Percentiles rank a stretch among this genome's conserved stretches.
Evolutionary conservation across 2,888 invertebrate species (phyloP).

Genomic region (Glyphotaelius pellucidus): DNA sequence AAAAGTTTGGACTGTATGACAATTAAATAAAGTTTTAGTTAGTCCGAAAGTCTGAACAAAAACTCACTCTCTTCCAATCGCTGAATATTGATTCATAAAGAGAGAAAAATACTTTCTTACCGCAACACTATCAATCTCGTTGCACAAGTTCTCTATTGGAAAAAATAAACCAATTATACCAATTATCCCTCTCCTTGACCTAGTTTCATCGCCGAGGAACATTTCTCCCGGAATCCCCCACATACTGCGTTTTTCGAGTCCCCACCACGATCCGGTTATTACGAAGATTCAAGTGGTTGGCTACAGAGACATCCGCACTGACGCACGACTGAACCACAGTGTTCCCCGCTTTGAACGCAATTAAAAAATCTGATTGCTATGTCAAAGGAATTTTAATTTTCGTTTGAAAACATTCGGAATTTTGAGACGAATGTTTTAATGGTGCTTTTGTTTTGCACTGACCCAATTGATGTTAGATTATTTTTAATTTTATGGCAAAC

Average conservation of each 20-base stretch:
- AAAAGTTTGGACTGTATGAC: too few relatives aligned
- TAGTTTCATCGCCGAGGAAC: neutral
- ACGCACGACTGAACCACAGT: neutral
- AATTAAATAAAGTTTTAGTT: too few relatives aligned
- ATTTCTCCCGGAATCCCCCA: neutral
- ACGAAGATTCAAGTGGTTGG: neutral
- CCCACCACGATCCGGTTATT: neutral
- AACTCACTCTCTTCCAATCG: neutral
- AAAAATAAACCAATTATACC: neutral
- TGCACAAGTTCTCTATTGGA: neutral
- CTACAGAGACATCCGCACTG: neutral
- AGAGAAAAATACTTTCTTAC: neutral
- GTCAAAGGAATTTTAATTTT: neutral
- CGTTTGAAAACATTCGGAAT: neutral
- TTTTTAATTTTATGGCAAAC: too few relatives aligned
- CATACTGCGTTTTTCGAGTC: neutral
- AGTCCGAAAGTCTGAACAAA: too few relatives aligned
- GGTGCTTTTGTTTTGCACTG: neutral
- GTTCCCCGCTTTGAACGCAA: constrained; percentile 2
- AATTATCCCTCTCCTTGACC: neutral
- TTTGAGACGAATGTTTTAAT: neutral
- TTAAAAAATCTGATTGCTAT: neutral
- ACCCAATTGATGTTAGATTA: neutral
- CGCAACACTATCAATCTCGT: too few relatives aligned
- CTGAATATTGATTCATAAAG: neutral